Evolutionary conservation across 2,113 vertebrate genomes (phyloP).

Genomic region (Aphelocoma coerulescens): DNA sequence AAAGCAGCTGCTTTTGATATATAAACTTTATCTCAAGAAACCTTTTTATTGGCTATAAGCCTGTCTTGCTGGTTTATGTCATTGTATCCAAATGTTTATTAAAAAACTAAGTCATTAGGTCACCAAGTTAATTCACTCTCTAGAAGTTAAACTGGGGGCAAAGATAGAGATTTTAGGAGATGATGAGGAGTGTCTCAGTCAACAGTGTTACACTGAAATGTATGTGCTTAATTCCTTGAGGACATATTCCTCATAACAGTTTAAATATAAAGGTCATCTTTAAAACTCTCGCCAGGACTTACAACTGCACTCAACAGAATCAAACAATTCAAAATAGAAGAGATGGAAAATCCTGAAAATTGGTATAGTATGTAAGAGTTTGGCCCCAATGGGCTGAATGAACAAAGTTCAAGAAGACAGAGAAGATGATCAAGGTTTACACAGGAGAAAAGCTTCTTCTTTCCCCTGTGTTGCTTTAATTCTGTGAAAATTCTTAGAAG

Average conservation of each 20-base stretch:
- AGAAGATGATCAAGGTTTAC: not conserved
- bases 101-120: not conserved
- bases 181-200: not conserved
- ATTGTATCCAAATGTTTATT: not conserved
- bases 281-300: not conserved
- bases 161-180: not conserved
- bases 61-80: not conserved
- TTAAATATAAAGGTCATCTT: not conserved
- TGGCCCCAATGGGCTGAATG: not conserved
- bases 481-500: not conserved
- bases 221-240: not conserved
- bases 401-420: not conserved
- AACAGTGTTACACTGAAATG: not conserved
- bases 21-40: not conserved
- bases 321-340: not conserved
- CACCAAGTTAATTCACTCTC: not conserved
- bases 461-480: not conserved
- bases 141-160: not conserved
- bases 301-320: not conserved
- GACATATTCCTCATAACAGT: not conserved
- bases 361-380: not conserved
- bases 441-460: not conserved
- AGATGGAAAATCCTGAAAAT: not conserved
- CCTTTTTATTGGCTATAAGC: not conserved
- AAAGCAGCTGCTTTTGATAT: not conserved